phyloP scores from a whole-genome alignment of 2,113 vertebrate species.

The Prunella himalayana region DNA sequence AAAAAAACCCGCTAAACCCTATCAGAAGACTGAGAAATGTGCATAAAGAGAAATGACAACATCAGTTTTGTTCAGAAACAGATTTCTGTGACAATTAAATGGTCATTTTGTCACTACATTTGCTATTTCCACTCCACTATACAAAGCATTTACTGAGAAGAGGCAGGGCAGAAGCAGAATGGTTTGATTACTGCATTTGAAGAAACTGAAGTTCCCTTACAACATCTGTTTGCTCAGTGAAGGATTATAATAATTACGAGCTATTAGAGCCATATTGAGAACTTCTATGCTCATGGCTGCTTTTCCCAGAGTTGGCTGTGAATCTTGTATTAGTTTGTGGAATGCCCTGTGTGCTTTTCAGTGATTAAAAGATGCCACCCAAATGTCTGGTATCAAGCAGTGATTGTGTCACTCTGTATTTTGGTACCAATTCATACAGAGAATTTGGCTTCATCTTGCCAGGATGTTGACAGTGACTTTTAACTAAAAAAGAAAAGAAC shows the following conservation, averaged over 20 bases:
- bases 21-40: background rate
- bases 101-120: slow-evolving; percentile 54
- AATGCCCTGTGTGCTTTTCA: slow-evolving; percentile 36
- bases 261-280: slow-evolving; percentile 67
- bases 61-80: slow-evolving; percentile 8
- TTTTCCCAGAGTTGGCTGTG: slow-evolving; percentile 52
- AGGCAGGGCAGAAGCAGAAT: slow-evolving; percentile 57
- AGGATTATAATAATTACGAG: slow-evolving; percentile 69
- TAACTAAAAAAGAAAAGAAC: background rate
- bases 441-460: background rate
- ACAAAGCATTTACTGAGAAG: slow-evolving; percentile 39
- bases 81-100: slow-evolving; percentile 33
- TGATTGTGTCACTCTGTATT: background rate
- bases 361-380: slow-evolving; percentile 50
- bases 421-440: background rate
- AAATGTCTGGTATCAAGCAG: slow-evolving; percentile 11
- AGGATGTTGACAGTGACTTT: background rate
- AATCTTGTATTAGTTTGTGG: slow-evolving; percentile 34
- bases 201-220: slow-evolving; percentile 53
- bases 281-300: slow-evolving; percentile 53
- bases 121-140: slow-evolving; percentile 34
- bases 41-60: background rate
- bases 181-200: slow-evolving; percentile 59
- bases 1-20: background rate
- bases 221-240: slow-evolving; percentile 69